phyloP scores from a whole-genome alignment of 1,140 invertebrate species.

The Scaptodrosophila lebanonensis region DNA sequence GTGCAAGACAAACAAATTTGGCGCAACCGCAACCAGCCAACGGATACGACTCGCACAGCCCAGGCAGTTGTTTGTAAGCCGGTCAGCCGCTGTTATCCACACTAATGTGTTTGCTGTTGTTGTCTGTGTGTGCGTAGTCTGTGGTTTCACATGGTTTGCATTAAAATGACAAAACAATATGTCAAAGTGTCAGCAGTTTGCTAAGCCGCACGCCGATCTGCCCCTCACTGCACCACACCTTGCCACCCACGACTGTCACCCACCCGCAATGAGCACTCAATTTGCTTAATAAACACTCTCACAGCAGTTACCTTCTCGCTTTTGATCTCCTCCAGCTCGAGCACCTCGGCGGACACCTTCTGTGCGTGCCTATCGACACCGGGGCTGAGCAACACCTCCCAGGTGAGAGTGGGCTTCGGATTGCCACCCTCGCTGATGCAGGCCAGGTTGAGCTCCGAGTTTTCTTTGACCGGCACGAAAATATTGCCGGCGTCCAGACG shows the following conservation, averaged over 20 bases:
- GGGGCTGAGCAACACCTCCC: slow-evolving; percentile 83
- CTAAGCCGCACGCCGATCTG: too few species aligned
- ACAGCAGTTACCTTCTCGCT: slow-evolving; percentile 68
- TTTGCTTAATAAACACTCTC: slow-evolving; percentile 1
- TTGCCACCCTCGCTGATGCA: slow-evolving; percentile 91
- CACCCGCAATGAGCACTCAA: slow-evolving; percentile 5
- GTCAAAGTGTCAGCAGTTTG: slow-evolving; percentile 38
- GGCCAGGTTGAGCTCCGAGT: slow-evolving; percentile 86
- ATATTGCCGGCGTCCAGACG: slow-evolving; percentile 89
- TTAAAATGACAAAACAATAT: slow-evolving; percentile 29
- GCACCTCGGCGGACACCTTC: slow-evolving; percentile 75
- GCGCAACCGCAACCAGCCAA: slow-evolving; percentile 35
- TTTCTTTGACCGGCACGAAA: slow-evolving; percentile 89
- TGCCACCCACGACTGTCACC: slow-evolving; percentile 1
- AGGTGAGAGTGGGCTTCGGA: slow-evolving; percentile 84
- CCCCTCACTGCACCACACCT: too few species aligned
- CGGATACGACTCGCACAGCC: too few species aligned
- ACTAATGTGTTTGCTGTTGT: slow-evolving; percentile 54
- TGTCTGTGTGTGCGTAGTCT: background rate
- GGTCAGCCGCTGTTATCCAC: slow-evolving; percentile 42
- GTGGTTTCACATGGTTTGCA: slow-evolving; percentile 16
- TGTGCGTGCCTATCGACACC: slow-evolving; percentile 79
- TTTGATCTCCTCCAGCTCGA: slow-evolving; percentile 75
- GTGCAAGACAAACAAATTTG: slow-evolving; percentile 69
- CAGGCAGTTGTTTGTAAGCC: slow-evolving; percentile 1